Conservation (phyloP, 2,797 vertebrate genomes). For the Percopsis omiscomaycus region DNA sequence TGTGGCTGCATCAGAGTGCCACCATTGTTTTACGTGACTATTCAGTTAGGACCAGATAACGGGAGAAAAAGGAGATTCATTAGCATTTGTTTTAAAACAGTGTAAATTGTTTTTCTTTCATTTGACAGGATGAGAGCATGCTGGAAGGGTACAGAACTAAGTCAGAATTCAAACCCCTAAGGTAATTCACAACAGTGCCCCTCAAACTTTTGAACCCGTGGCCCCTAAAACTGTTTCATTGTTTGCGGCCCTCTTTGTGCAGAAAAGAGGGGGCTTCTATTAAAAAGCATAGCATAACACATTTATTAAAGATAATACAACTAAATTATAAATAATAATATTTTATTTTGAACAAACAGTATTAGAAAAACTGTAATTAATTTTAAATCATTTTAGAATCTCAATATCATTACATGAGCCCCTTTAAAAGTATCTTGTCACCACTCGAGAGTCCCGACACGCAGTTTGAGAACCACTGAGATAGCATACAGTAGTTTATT, state of each 20-base stretch:
- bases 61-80: slow-evolving; percentile 52
- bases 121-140: slow-evolving; percentile 23
- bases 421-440: no score
- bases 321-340: no score
- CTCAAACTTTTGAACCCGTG: no score
- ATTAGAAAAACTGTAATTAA: slow-evolving; percentile 26
- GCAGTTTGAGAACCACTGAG: no score
- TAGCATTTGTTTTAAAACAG: slow-evolving; percentile 49
- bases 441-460: no score
- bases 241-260: no score
- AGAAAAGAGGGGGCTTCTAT: no score
- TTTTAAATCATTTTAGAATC: background rate
- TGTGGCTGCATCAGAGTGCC: slow-evolving; percentile 57
- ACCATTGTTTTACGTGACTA: slow-evolving; percentile 53
- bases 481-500: slow-evolving; percentile 34
- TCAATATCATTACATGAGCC: no score
- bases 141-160: slow-evolving; percentile 1
- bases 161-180: slow-evolving; percentile 8
- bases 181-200: background rate
- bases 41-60: slow-evolving; percentile 60
- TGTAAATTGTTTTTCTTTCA: slow-evolving; percentile 18
- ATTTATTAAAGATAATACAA: no score
- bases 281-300: no score
- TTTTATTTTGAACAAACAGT: no score
- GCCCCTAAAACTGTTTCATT: no score